A percentile compares a stretch with the other conserved stretches of the same genome.
These are phyloP conservation scores for Zaprionus taronus DNA, from an alignment of 1,140 invertebrate species.

Conservation along the genomic window DNA sequence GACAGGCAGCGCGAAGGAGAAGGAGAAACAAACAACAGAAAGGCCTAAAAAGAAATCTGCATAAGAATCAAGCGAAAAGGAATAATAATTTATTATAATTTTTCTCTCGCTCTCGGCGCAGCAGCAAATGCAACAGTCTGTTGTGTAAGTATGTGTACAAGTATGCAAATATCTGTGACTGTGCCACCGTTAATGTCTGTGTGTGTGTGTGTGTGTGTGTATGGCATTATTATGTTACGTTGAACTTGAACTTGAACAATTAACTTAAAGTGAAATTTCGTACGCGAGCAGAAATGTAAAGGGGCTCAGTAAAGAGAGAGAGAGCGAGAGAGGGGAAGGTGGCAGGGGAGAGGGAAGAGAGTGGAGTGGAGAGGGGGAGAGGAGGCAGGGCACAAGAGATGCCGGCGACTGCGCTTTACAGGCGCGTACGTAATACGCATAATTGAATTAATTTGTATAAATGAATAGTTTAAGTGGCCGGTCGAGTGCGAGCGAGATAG, in stretches of 20 bases:
- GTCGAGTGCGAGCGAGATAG: slow-evolving; percentile 58
- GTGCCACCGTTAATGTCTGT: slow-evolving; percentile 19
- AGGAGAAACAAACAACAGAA: slow-evolving; percentile 33
- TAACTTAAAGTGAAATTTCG: slow-evolving; percentile 83
- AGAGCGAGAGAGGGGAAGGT: not conserved
- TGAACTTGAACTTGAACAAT: slow-evolving; percentile 83
- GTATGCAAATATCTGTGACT: slow-evolving; percentile 10
- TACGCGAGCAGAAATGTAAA: slow-evolving; percentile 81
- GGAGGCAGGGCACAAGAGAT: slow-evolving; percentile 45
- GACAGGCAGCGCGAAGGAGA: not conserved
- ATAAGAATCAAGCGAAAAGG: slow-evolving; percentile 81
- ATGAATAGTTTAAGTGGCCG: slow-evolving; percentile 82
- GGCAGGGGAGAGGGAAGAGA: not conserved
- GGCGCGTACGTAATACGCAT: slow-evolving; percentile 82
- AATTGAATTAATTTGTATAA: slow-evolving; percentile 84
- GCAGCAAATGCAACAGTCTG: slow-evolving; percentile 55
- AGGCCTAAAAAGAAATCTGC: slow-evolving; percentile 72
- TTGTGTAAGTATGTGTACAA: slow-evolving; percentile 24
- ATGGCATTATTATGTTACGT: slow-evolving; percentile 81
- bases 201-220: slow-evolving; percentile 19
- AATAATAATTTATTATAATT: slow-evolving; percentile 83
- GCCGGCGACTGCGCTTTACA: slow-evolving; percentile 77
- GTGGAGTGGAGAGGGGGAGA: slow-evolving; percentile 13
- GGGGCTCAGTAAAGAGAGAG: slow-evolving; percentile 22
- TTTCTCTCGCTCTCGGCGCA: slow-evolving; percentile 14